Percentiles rank a stretch among this genome's conserved stretches.
Evolutionary conservation across 2,888 invertebrate genomes (phyloP).

Genomic region (Ephialtes manifestator): DNA sequence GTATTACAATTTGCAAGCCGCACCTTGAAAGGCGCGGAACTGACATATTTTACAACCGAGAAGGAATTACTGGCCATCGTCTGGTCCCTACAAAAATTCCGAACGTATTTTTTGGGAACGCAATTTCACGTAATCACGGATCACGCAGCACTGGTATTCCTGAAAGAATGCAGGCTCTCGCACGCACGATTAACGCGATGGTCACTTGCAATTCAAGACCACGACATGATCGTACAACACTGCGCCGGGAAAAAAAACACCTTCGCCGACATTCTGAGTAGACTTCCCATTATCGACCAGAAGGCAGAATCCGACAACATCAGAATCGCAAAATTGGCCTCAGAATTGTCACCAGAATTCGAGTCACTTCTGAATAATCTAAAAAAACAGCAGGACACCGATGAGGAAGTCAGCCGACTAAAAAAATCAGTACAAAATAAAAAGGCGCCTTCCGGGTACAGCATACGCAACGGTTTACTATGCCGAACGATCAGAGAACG

Average conservation of each 20-base stretch:
- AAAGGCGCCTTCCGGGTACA: no score
- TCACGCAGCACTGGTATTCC: slow-evolving; percentile 74
- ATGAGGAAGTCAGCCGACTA: neutral
- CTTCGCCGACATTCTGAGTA: slow-evolving; percentile 2
- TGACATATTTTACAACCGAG: slow-evolving; percentile 53
- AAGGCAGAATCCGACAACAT: neutral
- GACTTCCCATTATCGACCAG: neutral
- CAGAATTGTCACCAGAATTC: neutral
- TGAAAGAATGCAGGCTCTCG: slow-evolving; percentile 12
- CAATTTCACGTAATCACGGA: slow-evolving; percentile 72
- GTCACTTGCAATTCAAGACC: slow-evolving; percentile 44
- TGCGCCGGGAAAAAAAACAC: slow-evolving; percentile 33
- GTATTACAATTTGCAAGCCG: slow-evolving; percentile 73
- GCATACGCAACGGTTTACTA: no score
- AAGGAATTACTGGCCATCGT: slow-evolving; percentile 61
- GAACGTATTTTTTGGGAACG: slow-evolving; percentile 58
- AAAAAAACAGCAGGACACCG: neutral
- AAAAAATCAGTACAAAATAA: neutral
- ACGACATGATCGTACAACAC: slow-evolving; percentile 21
- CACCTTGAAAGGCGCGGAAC: slow-evolving; percentile 56
- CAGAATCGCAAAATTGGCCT: neutral
- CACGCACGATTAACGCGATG: slow-evolving; percentile 34
- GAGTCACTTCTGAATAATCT: neutral
- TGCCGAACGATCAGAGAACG: neutral
- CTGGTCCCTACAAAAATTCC: slow-evolving; percentile 55